Evolutionary conservation across 2,888 invertebrate species (phyloP), one percentile per base, ranked within the genome.

Genomic region (Drosophila maculinotata): DNA sequence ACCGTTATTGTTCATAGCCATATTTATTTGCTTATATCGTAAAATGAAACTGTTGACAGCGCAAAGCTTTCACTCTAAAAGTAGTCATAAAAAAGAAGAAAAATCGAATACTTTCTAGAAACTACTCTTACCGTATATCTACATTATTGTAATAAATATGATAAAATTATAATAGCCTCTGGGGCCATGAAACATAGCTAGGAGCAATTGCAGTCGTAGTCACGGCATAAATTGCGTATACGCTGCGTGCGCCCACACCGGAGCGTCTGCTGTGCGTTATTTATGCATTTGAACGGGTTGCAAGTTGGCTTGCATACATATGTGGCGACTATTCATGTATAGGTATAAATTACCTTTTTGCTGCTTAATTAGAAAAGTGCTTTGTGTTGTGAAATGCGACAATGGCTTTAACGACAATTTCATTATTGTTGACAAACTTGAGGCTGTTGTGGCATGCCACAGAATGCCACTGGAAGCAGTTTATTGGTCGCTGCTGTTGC

Each of bases 341-440:
- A 49, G 26, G 45, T 47, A 54, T 72, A 72, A 53, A 54, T 62
- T 63, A 72, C 51, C 76, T 80, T 75, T 69, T 73, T 71, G 75
- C 66, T 77, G 66, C 73, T 76, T 81, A 81, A 81, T 84, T 81
- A 84, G 76, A 69, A 76, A 70, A 81, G 74, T 69, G 53, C 67
- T 62, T 66, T 66, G 52, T 64, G 66, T 39, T 67, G 47, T 66
- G 79, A 63, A n/a, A 69, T 63, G 67, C 49, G 53, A 42, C 53
- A 63, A 64, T 60, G 45, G 39, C 58, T 53, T 54, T 51, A 63
- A 44, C 57, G 60, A 56, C 57, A 73, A 79, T 81, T 81, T 81
- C 67, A 79, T 78, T 78, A 70, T 71, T 79, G 85, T 85, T 82
- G 85, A 82, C 82, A 82, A 79, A 71, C 76, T 84, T 69, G 65